Conservation (phyloP, 2,888 invertebrate species). For the Allolobophora icterica region DNA sequence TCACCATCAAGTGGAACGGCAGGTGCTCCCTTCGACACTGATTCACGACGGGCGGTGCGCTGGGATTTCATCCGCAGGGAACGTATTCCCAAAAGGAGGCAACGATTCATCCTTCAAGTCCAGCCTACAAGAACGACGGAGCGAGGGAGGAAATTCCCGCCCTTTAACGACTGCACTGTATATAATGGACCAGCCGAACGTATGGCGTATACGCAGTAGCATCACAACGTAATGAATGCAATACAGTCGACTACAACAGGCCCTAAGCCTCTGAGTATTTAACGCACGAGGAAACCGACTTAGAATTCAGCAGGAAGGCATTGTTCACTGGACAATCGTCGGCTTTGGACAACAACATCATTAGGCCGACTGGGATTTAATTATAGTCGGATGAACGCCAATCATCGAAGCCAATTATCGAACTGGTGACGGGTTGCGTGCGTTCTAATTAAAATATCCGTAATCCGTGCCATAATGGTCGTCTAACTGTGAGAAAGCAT, state of each 20-base stretch:
- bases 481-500: neutral
- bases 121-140: neutral
- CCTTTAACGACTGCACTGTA: neutral
- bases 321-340: neutral
- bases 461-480: neutral
- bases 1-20: neutral
- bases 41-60: neutral
- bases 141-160: neutral
- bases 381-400: neutral
- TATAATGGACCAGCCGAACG: neutral
- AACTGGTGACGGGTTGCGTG: neutral
- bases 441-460: neutral
- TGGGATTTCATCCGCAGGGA: conserved; percentile 1
- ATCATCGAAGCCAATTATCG: neutral
- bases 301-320: neutral
- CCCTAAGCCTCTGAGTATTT: neutral
- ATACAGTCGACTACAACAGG: neutral
- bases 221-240: neutral
- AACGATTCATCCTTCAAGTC: conserved; percentile 7
- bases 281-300: neutral
- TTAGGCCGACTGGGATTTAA: neutral
- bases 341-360: neutral
- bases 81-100: neutral
- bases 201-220: neutral
- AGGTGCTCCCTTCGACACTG: neutral